These are phyloP conservation scores for Drosophila bifasciata DNA, from an alignment of 1,140 invertebrate species.

Conservation along the genomic window DNA sequence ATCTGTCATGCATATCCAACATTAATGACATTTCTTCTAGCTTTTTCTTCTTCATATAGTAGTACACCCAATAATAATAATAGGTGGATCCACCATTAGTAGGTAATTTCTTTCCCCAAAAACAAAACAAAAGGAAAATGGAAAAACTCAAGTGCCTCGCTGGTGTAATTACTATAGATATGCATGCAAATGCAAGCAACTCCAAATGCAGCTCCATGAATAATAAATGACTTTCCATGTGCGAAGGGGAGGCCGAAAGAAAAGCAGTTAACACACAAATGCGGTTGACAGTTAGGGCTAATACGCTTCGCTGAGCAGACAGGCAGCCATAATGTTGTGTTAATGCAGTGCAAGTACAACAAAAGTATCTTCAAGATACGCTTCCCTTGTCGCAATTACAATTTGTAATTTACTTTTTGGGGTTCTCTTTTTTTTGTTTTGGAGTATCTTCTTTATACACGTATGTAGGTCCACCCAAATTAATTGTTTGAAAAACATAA, in stretches of 20 bases:
- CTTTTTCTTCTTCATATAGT: no score
- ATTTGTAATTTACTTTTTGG: conserved; percentile 38
- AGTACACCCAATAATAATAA: no score
- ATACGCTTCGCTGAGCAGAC: conserved; percentile 50
- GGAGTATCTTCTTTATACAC: neutral
- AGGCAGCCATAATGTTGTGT: conserved; percentile 33
- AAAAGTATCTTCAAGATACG: conserved; percentile 64
- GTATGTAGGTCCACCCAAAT: conserved; percentile 24
- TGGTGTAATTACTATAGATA: conserved; percentile 55
- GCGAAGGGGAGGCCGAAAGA: conserved; percentile 4
- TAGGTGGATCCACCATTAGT: no score
- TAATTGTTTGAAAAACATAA: conserved; percentile 54
- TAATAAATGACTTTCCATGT: conserved; percentile 56
- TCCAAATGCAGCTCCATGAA: conserved; percentile 48
- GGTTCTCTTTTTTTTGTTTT: neutral
- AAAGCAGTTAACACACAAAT: conserved; percentile 57
- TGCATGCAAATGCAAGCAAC: conserved; percentile 52
- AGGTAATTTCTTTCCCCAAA: no score
- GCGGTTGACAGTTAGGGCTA: conserved; percentile 53
- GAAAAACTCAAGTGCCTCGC: conserved; percentile 1
- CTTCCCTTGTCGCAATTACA: conserved; percentile 67
- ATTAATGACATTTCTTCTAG: no score
- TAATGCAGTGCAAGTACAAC: conserved; percentile 46
- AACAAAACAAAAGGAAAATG: no score
- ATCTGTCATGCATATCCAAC: no score